Evolutionary conservation across 2,888 invertebrate species (phyloP), one percentile per base, ranked within the genome.

Genomic region (Acheta domesticus): DNA sequence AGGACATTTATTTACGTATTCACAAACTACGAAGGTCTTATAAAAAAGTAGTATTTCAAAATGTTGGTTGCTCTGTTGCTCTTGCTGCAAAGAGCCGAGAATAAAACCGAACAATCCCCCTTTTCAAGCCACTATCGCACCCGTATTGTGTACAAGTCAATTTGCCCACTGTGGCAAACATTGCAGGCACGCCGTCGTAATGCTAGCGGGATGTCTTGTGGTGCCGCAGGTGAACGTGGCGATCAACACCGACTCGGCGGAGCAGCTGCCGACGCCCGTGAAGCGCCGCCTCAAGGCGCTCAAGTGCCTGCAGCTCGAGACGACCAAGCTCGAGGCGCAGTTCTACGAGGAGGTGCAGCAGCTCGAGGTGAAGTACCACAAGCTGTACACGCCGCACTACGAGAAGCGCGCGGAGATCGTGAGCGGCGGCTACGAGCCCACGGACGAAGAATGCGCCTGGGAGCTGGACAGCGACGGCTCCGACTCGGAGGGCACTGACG

Each of bases 321-420:
- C 62, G 16, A 62, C 62, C 14, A 62, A 62, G 62, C 62, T 62
- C 14, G 62, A 62, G 62, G 62, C 62, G n/a, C 62, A 62, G n/a
- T 62, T 62, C 62, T 62, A 62, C 62, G 62, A 62, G 62, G 62
- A 62, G 62, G 62, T 62, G 62, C 62, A 62, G 62, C 62, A 62
- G n/a, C 62, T 62, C 62, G 62, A 62, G n/a, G 62, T 62, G 62
- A 62, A 62, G 62, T 62, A 62, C 62, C 62, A 62, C 62, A 62
- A 62, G n/a, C 62, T 62, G 62, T 62, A 62, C 62, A 62, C 62
- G 62, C 62, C 62, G 14, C 62, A 62, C 62, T 62, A 62, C 62
- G 62, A 62, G 62, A 62, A 62, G 62, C 62, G 62, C n/a, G 62
- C 62, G 12, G 14, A 14, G 16, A 62, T 62, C 62, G 62, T 62